Evolutionary conservation across 2,797 vertebrate species (phyloP), one percentile per base, ranked within the genome.

Genomic region (Acanthornis magna): DNA sequence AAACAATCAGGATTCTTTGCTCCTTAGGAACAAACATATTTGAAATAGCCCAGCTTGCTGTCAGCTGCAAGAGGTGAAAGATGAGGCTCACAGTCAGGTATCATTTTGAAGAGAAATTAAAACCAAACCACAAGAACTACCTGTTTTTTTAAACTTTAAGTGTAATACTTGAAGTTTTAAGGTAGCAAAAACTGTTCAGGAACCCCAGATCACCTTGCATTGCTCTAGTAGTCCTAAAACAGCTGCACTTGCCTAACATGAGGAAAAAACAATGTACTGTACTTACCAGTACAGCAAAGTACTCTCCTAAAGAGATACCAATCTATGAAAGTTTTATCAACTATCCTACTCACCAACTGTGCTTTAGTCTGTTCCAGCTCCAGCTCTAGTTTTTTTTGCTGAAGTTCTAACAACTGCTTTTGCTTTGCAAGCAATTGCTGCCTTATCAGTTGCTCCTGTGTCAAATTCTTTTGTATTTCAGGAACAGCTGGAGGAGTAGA

Each of bases 281-380:
- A 67, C 73, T 40, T 50, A 88, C 26, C 62, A 32, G 50, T 15
- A 40, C 16, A 85, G 50, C 20, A 15, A 88, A 72, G 40, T 10
- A 36, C 19, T 53, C 53, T 36, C 74, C 57, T 20, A 66, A 47
- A 61, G 19, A 79, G 62, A 95, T 50, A 61, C 19, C 16, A 65
- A 87, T 32, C 43, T 68, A 62, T 5, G 4, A 6, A 43, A 85
- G 53, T 65, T 70, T 61, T 23, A 83, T 54, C 60, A 73, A 87
- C 83, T 93, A 77, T 70, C 80, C 81, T 92, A 98, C 98, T 98
- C 96, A 99, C 99, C 99, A 99, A 96, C 96, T 99, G 99, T 48
- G 99, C 99, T 97, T 99, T 99, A 93, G 99, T 99, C 97, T 99
- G 99, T 96, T 99, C 99, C 97, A 99, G 98, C 97, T 99, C 99